These are phyloP conservation scores for Eledona agricola DNA, from an alignment of 2,888 invertebrate genomes.

Conservation along the genomic window DNA sequence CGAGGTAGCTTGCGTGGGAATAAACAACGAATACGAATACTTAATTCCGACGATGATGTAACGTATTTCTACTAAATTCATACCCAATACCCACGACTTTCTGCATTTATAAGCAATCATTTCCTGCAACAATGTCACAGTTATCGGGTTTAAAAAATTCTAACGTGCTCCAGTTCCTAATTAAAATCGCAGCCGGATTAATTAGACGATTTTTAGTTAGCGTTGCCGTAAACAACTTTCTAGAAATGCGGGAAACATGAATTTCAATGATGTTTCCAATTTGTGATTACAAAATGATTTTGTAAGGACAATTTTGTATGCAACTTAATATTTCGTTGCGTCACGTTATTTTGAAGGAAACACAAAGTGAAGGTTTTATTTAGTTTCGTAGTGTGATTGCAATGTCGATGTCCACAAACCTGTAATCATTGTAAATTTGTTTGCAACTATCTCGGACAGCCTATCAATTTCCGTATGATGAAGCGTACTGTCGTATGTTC, in stretches of 20 bases:
- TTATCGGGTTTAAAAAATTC: no score
- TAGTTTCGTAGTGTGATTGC: neutral
- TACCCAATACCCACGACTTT: conserved; percentile 3
- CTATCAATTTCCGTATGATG: conserved; percentile 62
- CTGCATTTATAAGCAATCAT: neutral
- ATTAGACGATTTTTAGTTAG: no score
- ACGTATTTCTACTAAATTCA: conserved; percentile 17
- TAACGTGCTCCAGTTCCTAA: no score
- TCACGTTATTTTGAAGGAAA: conserved; percentile 8
- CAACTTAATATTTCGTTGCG: conserved; percentile 2
- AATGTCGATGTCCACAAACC: conserved; percentile 60
- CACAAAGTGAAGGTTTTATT: conserved; percentile 1
- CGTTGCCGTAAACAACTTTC: no score
- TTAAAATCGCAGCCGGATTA: no score
- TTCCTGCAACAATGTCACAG: no score
- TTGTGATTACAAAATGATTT: no score
- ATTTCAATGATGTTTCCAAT: no score
- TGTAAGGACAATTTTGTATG: neutral
- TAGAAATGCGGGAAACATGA: no score
- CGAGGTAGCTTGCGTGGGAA: conserved; percentile 16
- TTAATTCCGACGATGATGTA: conserved; percentile 22
- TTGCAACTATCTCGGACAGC: conserved; percentile 63
- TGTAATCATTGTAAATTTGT: conserved; percentile 65
- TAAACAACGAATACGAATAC: conserved; percentile 20
- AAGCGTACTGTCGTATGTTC: conserved; percentile 48